Evolutionary conservation across 2,113 vertebrate species (phyloP).

Genomic region (Thryonomys swinderianus): DNA sequence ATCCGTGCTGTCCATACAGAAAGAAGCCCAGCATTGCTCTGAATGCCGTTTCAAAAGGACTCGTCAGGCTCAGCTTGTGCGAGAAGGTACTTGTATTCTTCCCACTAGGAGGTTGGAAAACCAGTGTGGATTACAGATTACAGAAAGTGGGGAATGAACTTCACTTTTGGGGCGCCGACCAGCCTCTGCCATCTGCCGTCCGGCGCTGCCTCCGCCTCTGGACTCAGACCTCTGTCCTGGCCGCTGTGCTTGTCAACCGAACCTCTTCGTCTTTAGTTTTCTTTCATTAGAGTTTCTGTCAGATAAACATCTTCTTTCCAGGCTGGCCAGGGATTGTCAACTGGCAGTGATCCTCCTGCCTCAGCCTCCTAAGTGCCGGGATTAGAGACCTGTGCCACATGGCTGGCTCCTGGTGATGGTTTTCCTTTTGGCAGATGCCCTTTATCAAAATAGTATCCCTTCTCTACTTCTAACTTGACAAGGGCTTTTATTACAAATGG

Average conservation of each 20-base stretch:
- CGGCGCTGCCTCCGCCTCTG: not conserved
- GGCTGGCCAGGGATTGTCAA: not conserved
- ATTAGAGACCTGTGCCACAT: not conserved
- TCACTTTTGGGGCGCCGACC: not conserved
- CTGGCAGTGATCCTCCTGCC: not conserved
- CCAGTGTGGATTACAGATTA: conserved; percentile 49
- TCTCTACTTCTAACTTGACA: not conserved
- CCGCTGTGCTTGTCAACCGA: not conserved
- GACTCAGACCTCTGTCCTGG: not conserved
- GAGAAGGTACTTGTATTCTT: conserved; percentile 74
- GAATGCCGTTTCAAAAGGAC: conserved; percentile 79
- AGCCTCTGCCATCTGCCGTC: too few species aligned
- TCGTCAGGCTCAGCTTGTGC: conserved; percentile 79
- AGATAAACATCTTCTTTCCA: not conserved
- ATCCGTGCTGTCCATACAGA: conserved; percentile 78
- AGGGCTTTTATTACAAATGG: not conserved
- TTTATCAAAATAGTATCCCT: not conserved
- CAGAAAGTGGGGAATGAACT: too few species aligned
- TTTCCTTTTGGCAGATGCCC: not conserved
- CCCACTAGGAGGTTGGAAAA: conserved; percentile 79
- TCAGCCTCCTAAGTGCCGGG: not conserved
- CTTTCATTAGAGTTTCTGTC: not conserved
- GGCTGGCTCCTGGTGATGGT: not conserved
- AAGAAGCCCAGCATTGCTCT: conserved; percentile 18
- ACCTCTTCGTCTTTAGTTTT: not conserved